phyloP scores from a whole-genome alignment of 2,113 vertebrate species.

The Galemys pyrenaicus region DNA sequence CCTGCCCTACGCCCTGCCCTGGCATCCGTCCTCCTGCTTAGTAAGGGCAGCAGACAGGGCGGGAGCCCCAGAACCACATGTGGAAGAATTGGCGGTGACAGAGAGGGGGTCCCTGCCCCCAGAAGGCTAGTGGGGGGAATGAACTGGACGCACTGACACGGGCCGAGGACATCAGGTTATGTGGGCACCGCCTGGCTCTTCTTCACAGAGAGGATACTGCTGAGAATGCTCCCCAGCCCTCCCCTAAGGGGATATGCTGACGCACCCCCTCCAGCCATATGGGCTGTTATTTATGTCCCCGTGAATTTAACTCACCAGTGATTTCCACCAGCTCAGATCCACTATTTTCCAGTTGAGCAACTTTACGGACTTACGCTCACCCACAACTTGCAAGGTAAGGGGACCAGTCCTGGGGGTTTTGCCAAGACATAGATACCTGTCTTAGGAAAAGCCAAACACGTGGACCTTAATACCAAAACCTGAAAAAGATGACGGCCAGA shows the following conservation, averaged over 20 bases:
- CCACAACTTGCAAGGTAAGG: background rate
- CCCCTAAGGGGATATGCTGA: background rate
- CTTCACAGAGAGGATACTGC: background rate
- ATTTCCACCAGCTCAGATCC: constrained; percentile 37
- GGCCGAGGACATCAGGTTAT: background rate
- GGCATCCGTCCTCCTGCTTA: background rate
- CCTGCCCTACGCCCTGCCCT: background rate
- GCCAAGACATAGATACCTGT: constrained; percentile 55
- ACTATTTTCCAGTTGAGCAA: constrained; percentile 47
- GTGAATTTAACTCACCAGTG: constrained; percentile 24
- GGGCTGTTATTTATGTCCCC: background rate
- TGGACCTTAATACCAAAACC: constrained; percentile 69
- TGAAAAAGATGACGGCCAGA: constrained; percentile 61
- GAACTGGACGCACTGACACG: background rate
- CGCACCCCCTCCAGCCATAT: background rate
- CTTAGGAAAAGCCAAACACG: constrained; percentile 74
- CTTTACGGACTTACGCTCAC: constrained; percentile 8
- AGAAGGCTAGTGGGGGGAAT: background rate
- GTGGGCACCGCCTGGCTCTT: background rate
- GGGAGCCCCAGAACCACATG: background rate
- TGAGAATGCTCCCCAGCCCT: background rate
- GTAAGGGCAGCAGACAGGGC: background rate
- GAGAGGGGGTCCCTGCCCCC: background rate
- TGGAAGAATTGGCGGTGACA: background rate
- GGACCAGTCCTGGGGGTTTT: constrained; percentile 46